Evolutionary conservation across 92 coral and sea anemone genomes (phyloP).

Genomic region (Palythoa heliodiscus): DNA sequence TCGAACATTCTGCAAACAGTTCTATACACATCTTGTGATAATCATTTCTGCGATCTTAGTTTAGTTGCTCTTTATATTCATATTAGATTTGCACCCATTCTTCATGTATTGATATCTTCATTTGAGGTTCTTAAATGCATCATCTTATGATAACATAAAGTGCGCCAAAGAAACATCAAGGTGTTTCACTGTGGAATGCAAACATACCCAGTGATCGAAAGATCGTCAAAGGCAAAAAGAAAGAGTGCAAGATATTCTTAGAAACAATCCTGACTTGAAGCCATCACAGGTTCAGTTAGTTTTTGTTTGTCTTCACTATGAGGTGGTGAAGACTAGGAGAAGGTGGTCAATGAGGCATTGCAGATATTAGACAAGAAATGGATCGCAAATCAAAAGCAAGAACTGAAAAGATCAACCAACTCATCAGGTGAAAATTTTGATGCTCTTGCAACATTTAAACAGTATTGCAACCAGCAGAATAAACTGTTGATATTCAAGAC

Average conservation of each 20-base stretch:
- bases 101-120: too few relatives aligned
- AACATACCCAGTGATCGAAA: constrained; percentile 39
- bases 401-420: constrained; percentile 31
- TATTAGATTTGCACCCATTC: background rate
- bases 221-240: background rate
- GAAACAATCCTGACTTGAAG: constrained; percentile 40
- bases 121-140: background rate
- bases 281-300: constrained; percentile 38
- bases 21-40: background rate
- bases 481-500: constrained; percentile 47
- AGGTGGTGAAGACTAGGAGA: constrained; percentile 27
- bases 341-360: constrained; percentile 33
- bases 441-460: constrained; percentile 58
- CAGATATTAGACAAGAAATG: constrained; percentile 22
- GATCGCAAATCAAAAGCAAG: constrained; percentile 37
- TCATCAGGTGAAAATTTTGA: constrained; percentile 63
- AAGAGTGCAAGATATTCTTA: constrained; percentile 17
- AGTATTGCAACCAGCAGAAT: constrained; percentile 59
- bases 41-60: background rate
- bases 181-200: constrained; percentile 41
- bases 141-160: constrained; percentile 27
- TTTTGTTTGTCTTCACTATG: constrained; percentile 27
- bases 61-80: too few relatives aligned
- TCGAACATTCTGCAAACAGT: too few relatives aligned
- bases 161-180: background rate